Evolutionary conservation across 2,113 vertebrate genomes (phyloP).

Genomic region (Polypterus bichir): DNA sequence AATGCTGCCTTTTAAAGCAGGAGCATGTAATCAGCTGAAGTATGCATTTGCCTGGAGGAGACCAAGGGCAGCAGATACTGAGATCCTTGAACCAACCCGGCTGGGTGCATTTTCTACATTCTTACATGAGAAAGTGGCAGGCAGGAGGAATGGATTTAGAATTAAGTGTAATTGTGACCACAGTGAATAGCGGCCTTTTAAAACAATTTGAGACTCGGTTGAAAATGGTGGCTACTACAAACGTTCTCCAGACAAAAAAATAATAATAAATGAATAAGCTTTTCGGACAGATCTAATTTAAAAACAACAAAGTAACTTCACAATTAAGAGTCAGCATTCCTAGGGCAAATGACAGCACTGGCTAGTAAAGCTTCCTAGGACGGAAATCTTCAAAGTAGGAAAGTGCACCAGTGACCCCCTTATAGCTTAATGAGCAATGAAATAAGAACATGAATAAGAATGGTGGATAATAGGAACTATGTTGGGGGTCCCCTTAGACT

Average conservation of each 20-base stretch:
- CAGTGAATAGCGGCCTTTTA: slow-evolving; percentile 19
- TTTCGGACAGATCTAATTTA: background rate
- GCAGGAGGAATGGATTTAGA: slow-evolving; percentile 41
- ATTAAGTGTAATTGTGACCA: slow-evolving; percentile 43
- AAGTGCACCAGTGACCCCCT: background rate
- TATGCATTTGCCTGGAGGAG: slow-evolving; percentile 49
- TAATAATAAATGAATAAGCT: background rate
- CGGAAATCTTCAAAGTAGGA: background rate
- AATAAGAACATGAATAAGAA: background rate
- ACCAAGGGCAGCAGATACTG: slow-evolving; percentile 49
- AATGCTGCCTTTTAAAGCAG: slow-evolving; percentile 40
- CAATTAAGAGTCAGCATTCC: background rate
- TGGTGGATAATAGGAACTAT: background rate
- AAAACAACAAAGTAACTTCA: background rate
- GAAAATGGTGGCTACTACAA: too few species aligned
- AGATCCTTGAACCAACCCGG: slow-evolving; percentile 49
- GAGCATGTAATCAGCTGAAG: slow-evolving; percentile 63
- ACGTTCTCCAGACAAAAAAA: background rate
- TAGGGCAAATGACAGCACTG: background rate
- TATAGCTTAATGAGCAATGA: background rate
- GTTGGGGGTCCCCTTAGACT: background rate
- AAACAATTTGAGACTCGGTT: background rate
- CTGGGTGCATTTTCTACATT: slow-evolving; percentile 48
- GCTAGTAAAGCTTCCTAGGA: background rate
- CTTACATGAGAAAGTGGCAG: slow-evolving; percentile 44